Conservation (phyloP, 1,140 invertebrate species). For the Mactra quadrangularis region DNA sequence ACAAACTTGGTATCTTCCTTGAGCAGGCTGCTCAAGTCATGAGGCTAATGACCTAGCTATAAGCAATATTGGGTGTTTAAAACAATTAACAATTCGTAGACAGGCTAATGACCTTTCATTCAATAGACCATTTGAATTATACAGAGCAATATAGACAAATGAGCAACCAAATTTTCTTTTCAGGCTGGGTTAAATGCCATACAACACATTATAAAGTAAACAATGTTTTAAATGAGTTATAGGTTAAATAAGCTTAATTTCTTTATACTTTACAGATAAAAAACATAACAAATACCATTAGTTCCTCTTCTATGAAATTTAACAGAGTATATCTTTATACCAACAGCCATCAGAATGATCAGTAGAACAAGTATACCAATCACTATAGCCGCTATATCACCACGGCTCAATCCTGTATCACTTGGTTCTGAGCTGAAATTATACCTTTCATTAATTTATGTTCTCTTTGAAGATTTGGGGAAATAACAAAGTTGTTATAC, state of each 20-base stretch:
- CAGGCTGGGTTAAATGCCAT: not conserved
- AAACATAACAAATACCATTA: not conserved
- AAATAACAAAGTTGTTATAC: no score
- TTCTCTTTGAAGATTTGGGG: no score
- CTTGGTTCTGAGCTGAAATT: not conserved
- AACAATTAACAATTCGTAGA: no score
- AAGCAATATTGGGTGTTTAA: no score
- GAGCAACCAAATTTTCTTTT: not conserved
- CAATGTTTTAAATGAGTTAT: not conserved
- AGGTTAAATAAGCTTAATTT: not conserved
- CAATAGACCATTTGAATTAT: no score
- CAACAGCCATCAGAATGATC: not conserved
- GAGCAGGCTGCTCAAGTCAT: no score
- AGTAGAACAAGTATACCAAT: conserved; percentile 22
- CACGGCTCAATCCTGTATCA: conserved; percentile 5
- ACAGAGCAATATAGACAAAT: not conserved
- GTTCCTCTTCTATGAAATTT: conserved; percentile 3
- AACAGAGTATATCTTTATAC: conserved; percentile 23
- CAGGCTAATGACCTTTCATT: no score
- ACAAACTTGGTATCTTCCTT: no score
- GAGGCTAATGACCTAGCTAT: no score
- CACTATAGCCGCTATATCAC: conserved; percentile 25
- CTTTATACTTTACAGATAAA: not conserved
- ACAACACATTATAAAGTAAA: not conserved
- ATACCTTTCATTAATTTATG: no score